phyloP scores from a whole-genome alignment of 2,888 invertebrate genomes.

The Camptogramma bilineatum region DNA sequence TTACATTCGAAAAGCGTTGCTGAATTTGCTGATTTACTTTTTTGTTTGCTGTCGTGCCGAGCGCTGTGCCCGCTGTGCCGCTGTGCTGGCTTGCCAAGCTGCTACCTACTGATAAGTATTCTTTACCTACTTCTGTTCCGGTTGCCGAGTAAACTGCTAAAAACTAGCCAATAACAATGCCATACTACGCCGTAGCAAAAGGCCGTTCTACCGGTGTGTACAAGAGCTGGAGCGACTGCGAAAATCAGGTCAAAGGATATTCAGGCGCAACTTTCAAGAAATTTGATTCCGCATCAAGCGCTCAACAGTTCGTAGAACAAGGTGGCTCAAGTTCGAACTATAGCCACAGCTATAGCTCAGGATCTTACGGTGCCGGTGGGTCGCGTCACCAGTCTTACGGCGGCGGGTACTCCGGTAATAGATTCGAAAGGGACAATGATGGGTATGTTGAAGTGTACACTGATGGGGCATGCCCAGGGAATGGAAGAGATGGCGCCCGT shows the following conservation, averaged over 20 bases:
- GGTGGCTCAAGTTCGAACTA: slow-evolving; percentile 43
- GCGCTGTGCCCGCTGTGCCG: too few relatives aligned
- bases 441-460: slow-evolving; percentile 90
- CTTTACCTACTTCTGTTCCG: too few relatives aligned
- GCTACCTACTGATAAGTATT: too few relatives aligned
- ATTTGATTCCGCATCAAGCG: slow-evolving; percentile 84
- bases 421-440: slow-evolving; percentile 74
- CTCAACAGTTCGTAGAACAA: slow-evolving; percentile 82
- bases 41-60: too few relatives aligned
- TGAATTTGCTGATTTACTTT: too few relatives aligned
- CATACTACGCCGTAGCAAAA: slow-evolving; percentile 88
- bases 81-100: too few relatives aligned
- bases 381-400: background rate
- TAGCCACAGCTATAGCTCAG: background rate
- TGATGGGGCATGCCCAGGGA: slow-evolving; percentile 96
- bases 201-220: slow-evolving; percentile 88
- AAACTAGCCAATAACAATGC: slow-evolving; percentile 43
- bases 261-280: slow-evolving; percentile 88
- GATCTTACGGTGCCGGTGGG: background rate
- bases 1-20: too few relatives aligned
- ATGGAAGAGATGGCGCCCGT: slow-evolving; percentile 90
- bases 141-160: background rate
- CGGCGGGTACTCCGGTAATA: slow-evolving; percentile 37
- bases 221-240: slow-evolving; percentile 87
- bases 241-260: slow-evolving; percentile 86